Percentiles rank a stretch among this genome's conserved stretches.
phyloP scores from a whole-genome alignment of 2,888 invertebrate genomes.

The Chymomyza fuscimana region DNA sequence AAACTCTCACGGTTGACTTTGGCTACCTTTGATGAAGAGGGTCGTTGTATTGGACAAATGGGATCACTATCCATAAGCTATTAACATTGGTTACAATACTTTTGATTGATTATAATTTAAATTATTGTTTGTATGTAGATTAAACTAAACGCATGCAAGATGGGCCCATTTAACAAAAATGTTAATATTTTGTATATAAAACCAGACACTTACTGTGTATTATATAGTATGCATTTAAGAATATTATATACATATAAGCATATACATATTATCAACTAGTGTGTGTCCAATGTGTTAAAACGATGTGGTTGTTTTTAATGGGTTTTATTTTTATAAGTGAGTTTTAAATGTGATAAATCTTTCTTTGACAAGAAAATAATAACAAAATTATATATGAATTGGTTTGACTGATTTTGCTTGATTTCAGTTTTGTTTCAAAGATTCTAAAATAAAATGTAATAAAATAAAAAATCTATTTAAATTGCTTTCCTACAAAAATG shows the following conservation, averaged over 20 bases:
- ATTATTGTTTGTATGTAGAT: background rate
- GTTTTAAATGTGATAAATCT: background rate
- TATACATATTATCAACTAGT: background rate
- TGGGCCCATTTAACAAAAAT: background rate
- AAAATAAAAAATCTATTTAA: too few relatives aligned
- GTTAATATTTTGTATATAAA: background rate
- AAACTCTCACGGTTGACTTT: constrained; percentile 91
- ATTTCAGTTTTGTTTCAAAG: too few relatives aligned
- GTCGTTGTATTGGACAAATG: constrained; percentile 91
- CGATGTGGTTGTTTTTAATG: background rate
- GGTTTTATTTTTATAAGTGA: background rate
- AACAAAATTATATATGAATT: background rate
- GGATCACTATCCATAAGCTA: constrained; percentile 89
- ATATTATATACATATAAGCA: background rate
- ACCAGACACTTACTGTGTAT: background rate
- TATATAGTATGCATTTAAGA: background rate
- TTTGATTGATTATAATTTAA: background rate
- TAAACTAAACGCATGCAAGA: background rate
- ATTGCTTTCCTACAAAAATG: too few relatives aligned
- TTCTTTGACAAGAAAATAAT: background rate
- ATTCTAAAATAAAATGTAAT: too few relatives aligned
- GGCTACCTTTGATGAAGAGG: constrained; percentile 94
- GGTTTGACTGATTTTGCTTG: background rate
- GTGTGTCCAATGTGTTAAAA: background rate
- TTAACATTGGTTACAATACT: constrained; percentile 68